Base-by-base conservation (phyloP, 2,888 invertebrate genomes). In the Baccha elongata region DNA sequence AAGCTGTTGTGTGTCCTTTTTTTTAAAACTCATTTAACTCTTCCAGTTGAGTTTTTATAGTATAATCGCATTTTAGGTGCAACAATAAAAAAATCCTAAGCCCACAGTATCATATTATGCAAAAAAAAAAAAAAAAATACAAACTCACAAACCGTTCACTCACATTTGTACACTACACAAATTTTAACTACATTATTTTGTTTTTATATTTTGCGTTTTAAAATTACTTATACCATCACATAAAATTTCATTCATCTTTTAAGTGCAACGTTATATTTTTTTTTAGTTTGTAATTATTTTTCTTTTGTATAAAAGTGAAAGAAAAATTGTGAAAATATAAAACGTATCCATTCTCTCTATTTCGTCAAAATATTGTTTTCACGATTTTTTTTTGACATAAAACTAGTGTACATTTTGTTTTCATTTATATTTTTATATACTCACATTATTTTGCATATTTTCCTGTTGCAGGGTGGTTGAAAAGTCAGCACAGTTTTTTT, bases 1-100 rank as follows among this genome's bases (percentile, higher is more conserved):
- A 46, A 44, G 44, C 13, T 19, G 11, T 60, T 60, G 35, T 55
- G 32, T 64, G 48, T 35, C 58, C 58, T 53, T 53, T 60, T 58
- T 42, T 55, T 23, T 13, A 60, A 76, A 81, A 81, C 76, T 76
- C 75, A 81, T 81, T 81, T 81, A 67, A 76, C 71, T 81, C 71
- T 71, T 81, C 76, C 71, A 76, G 71, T 72, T 81, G 81, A 72
- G 48, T 60, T 60, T 60, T 48, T 29, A n/a, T n/a, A 21, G 15
- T 37, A 48, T 62, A 60, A 81, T 75, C 52, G 67, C 67, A 71
- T 71, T 71, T 76, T 67, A 76, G 60, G 72, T 67, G 71, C 65
- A 52, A 62, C 67, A 71, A 67, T 72, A 75, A 81, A 81, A 69
- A 67, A 79, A 58, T 40, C 21, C 53, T 58, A 21, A 60, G 50